Conservation (phyloP, 37 sponge, comb jelly and placozoan genomes). For the Spongia lamella region DNA sequence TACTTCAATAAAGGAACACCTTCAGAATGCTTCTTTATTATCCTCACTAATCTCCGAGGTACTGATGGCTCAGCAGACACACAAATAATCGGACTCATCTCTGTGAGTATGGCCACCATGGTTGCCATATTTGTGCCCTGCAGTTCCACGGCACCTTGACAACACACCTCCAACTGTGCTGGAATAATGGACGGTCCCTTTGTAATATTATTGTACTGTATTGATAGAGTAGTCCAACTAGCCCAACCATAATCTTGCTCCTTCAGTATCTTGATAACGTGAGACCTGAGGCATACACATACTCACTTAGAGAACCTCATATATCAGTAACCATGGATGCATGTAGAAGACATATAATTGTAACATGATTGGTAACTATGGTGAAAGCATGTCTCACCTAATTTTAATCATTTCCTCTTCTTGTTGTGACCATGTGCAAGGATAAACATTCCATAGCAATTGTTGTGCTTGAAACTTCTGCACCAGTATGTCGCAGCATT, state of each 20-base stretch:
- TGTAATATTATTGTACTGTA: constrained; percentile 7
- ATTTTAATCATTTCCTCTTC: constrained; percentile 26
- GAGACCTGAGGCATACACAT: too few relatives aligned
- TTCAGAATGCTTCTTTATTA: not conserved
- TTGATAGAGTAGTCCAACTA: constrained; percentile 47
- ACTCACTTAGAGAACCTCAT: too few relatives aligned
- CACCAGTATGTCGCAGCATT: constrained; percentile 22
- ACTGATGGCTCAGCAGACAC: constrained; percentile 9
- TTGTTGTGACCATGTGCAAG: constrained; percentile 39
- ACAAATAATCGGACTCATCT: constrained; percentile 53
- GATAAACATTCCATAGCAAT: constrained; percentile 36
- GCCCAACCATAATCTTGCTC: constrained; percentile 36
- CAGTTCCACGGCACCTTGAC: constrained; percentile 63
- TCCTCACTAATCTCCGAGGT: constrained; percentile 20
- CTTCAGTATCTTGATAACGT: constrained; percentile 41
- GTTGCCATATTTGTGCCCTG: constrained; percentile 25
- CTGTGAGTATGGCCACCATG: constrained; percentile 51
- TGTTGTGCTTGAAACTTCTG: constrained; percentile 1
- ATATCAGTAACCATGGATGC: too few relatives aligned
- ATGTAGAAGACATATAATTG: too few relatives aligned
- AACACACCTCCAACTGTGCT: constrained; percentile 48
- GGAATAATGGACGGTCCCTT: constrained; percentile 34
- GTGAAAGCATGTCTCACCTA: not conserved
- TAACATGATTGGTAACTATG: too few relatives aligned
- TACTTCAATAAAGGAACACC: not conserved